phyloP scores from a whole-genome alignment of 2,888 invertebrate species.

The Eupeodes luniger region DNA sequence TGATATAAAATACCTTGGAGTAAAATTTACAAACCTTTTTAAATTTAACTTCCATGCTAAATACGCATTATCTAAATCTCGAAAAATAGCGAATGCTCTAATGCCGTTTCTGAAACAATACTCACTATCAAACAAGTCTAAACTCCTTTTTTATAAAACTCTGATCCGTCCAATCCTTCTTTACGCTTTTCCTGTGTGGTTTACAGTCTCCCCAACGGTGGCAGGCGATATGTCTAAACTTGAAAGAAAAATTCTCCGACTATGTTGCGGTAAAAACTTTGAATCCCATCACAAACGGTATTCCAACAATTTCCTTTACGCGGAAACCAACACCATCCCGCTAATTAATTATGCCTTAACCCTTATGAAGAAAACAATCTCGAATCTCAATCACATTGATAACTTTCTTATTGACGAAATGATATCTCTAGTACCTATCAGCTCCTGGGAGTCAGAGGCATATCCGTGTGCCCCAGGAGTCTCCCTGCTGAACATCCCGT shows the following conservation, averaged over 20 bases:
- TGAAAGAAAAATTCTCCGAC: background rate
- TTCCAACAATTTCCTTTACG: too few species aligned
- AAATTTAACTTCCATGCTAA: constrained; percentile 57
- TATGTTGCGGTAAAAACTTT: background rate
- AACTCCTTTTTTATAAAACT: background rate
- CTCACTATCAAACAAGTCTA: background rate
- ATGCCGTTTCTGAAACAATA: background rate
- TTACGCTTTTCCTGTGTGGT: constrained; percentile 8
- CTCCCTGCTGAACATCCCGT: too few species aligned
- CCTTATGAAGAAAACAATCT: too few species aligned
- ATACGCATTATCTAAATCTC: background rate
- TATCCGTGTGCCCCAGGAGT: too few species aligned
- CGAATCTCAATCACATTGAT: too few species aligned
- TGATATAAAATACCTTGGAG: constrained; percentile 37
- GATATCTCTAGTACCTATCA: too few species aligned
- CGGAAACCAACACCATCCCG: too few species aligned
- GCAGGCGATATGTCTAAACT: background rate
- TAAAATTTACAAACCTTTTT: constrained; percentile 35
- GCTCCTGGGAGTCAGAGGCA: too few species aligned
- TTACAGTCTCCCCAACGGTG: background rate
- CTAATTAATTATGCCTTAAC: too few species aligned
- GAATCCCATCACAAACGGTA: background rate
- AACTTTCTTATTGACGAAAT: too few species aligned
- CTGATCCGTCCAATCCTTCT: background rate
- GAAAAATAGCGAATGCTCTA: background rate